Conservation (phyloP, 2,113 vertebrate species). For the Oryzias javanicus region DNA sequence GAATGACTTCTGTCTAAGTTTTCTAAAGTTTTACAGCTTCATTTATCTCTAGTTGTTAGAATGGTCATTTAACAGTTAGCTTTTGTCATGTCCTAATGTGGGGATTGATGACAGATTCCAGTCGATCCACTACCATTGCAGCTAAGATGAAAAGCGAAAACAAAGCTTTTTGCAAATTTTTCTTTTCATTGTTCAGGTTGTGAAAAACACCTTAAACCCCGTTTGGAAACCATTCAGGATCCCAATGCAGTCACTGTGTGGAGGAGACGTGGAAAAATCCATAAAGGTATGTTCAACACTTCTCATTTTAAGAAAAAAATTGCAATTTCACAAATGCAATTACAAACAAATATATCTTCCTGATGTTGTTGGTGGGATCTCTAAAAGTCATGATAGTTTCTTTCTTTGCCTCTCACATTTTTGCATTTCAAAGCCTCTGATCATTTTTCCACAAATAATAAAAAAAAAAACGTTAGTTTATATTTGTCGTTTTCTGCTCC, state of each 20-base stretch:
- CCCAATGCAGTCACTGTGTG: slow-evolving; percentile 89
- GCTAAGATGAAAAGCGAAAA: background rate
- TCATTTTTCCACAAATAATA: slow-evolving; percentile 10
- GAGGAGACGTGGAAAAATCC: slow-evolving; percentile 89
- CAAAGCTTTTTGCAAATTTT: background rate
- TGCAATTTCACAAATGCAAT: too few species aligned
- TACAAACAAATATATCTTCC: too few species aligned
- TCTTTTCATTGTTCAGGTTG: slow-evolving; percentile 76
- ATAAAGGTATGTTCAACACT: slow-evolving; percentile 79
- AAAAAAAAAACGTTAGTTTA: slow-evolving; percentile 28
- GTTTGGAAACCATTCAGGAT: slow-evolving; percentile 90
- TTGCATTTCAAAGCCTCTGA: background rate
- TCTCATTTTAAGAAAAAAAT: too few species aligned
- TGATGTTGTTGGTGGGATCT: too few species aligned
- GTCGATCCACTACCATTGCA: too few species aligned
- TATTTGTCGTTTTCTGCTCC: slow-evolving; percentile 34
- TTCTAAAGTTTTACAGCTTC: too few species aligned
- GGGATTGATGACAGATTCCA: too few species aligned
- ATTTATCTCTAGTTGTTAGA: too few species aligned
- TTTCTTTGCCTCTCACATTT: background rate
- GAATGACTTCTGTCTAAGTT: too few species aligned
- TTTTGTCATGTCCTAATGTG: too few species aligned
- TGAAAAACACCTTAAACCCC: slow-evolving; percentile 94
- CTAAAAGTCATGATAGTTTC: background rate
- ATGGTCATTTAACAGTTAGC: too few species aligned